Evolutionary conservation across 2,113 vertebrate species (phyloP), one percentile per base, ranked within the genome.

Genomic region (Micromys minutus): DNA sequence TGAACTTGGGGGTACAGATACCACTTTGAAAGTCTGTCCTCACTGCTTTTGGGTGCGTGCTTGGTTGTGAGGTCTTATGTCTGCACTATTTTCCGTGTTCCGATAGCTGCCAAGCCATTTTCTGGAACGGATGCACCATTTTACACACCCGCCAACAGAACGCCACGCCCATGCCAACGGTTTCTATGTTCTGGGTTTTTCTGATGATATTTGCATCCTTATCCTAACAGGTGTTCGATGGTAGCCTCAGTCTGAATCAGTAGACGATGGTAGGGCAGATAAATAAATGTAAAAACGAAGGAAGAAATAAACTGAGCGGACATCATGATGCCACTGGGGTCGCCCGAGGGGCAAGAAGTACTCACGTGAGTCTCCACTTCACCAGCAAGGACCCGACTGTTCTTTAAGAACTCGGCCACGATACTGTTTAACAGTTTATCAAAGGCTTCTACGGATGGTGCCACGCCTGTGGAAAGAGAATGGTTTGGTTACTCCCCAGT

Each of bases 281-380:
- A 63, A 39, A 39, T 26, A 74, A 55, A 55, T 57, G 29, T 1
- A 2, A 19, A 31, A 13, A 12, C 12, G 45, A 36, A 19, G 29
- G 21, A 42, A 87, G 59, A n/a, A 39, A 19, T 4, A 42, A 16
- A 21, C 3, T n/a, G 61, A 34, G 0, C 59, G 22, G 55, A 86
- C n/a, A 34, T 65, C 55, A 5, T 84, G 16, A 34, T 0, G 7
- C 31, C 31, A 9, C 16, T 22, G 3, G 12, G 3, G 61, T 22
- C 52, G 11, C 47, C 26, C n/a, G 15, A 0, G 0, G 21, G 50
- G 63, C 76, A 89, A 88, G 59, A 17, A 61, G 95, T 97, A 99
- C 99, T 99, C 98, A 99, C 99, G n/a, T 99, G 99, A 94, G 98
- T 98, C 95, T 99, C 99, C 97, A 99, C 99, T 0, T 99, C 99